A percentile compares a stretch with the other conserved stretches of the same genome.
phyloP scores from a whole-genome alignment of 2,888 invertebrate species.

The Coleophora deauratella region DNA sequence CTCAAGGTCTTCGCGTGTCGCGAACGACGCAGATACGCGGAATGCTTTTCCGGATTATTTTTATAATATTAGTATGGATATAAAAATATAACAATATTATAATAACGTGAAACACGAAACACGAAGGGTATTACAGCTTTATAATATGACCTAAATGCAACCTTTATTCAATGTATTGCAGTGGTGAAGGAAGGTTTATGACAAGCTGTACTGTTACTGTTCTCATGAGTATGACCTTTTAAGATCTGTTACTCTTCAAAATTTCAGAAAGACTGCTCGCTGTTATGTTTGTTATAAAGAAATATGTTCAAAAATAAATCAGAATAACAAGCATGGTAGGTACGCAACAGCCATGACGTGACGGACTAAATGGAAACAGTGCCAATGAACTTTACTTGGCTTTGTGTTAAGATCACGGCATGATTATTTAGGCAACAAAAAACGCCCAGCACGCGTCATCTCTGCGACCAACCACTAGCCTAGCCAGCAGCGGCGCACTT shows the following conservation, averaged over 20 bases:
- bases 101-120: neutral
- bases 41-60: constrained; percentile 19
- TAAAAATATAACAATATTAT: neutral
- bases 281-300: no score
- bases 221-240: no score
- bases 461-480: constrained; percentile 1
- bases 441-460: constrained; percentile 5
- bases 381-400: constrained; percentile 63
- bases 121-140: no score
- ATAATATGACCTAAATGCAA: no score
- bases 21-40: constrained; percentile 15
- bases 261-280: no score
- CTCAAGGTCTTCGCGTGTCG: no score
- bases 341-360: constrained; percentile 38
- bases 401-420: constrained; percentile 37
- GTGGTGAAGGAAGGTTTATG: no score
- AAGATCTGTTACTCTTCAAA: no score
- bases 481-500: neutral
- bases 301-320: no score
- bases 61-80: constrained; percentile 10
- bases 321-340: constrained; percentile 15
- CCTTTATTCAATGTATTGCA: no score
- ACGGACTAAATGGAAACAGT: constrained; percentile 38
- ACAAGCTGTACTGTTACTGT: no score
- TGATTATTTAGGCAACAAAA: constrained; percentile 40